Percentiles rank a stretch among this genome's conserved stretches.
phyloP scores from a whole-genome alignment of 2,113 vertebrate genomes.

The Fulica atra region DNA sequence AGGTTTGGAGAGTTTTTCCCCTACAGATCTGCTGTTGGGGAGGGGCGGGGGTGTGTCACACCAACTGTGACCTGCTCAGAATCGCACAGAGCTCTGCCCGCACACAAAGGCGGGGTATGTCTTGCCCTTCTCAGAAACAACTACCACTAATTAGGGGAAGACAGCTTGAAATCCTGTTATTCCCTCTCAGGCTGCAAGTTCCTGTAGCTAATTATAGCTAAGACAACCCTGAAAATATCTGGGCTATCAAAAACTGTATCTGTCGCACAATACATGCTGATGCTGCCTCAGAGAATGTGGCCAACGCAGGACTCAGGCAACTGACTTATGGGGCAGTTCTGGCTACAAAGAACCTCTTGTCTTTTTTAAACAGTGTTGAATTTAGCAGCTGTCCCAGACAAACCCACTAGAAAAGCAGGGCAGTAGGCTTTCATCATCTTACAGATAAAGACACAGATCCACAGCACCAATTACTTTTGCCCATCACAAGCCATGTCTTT shows the following conservation, averaged over 20 bases:
- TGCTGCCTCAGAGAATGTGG: background rate
- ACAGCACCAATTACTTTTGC: background rate
- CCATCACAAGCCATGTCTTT: background rate
- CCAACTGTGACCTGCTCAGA: background rate
- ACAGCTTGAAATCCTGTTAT: background rate
- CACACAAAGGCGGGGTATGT: accelerated
- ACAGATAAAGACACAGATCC: background rate
- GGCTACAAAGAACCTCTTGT: background rate
- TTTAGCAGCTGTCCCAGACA: background rate
- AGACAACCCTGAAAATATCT: background rate
- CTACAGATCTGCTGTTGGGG: accelerated
- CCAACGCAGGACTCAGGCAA: background rate
- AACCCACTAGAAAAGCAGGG: background rate
- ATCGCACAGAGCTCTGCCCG: background rate
- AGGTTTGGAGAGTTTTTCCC: background rate
- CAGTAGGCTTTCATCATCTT: background rate
- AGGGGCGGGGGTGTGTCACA: accelerated
- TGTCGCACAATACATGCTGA: background rate
- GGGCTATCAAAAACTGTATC: accelerated
- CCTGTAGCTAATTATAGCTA: background rate
- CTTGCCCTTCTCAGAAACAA: background rate
- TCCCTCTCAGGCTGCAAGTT: background rate
- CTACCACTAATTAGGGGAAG: background rate
- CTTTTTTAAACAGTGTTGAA: background rate
- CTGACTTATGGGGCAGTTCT: background rate